These are phyloP conservation scores for Polia nebulosa DNA, from an alignment of 2,888 invertebrate species.

Conservation along the genomic window DNA sequence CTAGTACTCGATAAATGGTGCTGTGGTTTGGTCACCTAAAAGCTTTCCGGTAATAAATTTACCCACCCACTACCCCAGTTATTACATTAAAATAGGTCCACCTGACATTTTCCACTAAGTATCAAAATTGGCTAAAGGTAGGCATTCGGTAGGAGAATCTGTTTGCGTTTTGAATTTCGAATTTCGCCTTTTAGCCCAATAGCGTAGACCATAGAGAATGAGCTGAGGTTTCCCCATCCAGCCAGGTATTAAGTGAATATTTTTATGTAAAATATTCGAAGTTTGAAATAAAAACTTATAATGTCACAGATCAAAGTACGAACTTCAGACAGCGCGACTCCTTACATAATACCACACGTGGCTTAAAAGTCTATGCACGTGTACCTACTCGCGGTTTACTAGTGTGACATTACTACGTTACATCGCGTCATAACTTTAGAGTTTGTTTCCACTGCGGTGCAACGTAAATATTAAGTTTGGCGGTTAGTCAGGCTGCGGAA, in stretches of 20 bases:
- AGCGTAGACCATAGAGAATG: no score
- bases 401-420: conserved; percentile 20
- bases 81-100: neutral
- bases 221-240: no score
- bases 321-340: conserved; percentile 10
- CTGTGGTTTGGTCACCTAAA: neutral
- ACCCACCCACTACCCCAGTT: neutral
- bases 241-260: no score
- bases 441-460: conserved; percentile 27
- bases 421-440: neutral
- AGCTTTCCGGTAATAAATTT: neutral
- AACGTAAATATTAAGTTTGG: conserved; percentile 19
- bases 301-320: conserved; percentile 31
- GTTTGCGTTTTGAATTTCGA: no score
- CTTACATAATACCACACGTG: conserved; percentile 33
- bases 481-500: conserved; percentile 5
- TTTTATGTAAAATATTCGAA: no score
- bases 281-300: no score
- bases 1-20: neutral
- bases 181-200: no score
- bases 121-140: no score
- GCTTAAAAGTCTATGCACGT: conserved; percentile 39
- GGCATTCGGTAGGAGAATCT: no score
- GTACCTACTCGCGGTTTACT: conserved; percentile 10
- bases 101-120: no score